Evolutionary conservation across 2,888 invertebrate species (phyloP).

Genomic region (Dynastes maya): DNA sequence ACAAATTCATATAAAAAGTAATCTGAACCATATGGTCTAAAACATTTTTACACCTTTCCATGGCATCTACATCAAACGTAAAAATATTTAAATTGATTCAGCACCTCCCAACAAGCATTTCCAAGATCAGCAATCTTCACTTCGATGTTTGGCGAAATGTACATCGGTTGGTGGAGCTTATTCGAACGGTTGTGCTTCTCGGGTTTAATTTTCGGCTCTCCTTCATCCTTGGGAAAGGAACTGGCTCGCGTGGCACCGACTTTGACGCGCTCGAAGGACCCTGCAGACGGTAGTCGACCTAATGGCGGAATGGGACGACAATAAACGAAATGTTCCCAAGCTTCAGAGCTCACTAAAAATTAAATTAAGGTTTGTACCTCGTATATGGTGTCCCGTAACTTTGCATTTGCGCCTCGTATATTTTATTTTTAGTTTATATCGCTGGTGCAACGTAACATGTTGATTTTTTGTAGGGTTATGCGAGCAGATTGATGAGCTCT

Average conservation of each 20-base stretch:
- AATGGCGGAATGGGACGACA: constrained; percentile 37
- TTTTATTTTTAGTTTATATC: background rate
- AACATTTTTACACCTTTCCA: background rate
- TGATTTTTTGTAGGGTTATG: too few species aligned
- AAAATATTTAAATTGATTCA: too few species aligned
- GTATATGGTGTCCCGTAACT: background rate
- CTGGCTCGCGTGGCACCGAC: constrained; percentile 49
- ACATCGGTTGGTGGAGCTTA: constrained; percentile 64
- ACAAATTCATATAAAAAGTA: too few species aligned
- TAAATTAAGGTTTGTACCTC: background rate
- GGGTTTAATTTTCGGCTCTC: constrained; percentile 26
- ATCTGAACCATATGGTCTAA: background rate
- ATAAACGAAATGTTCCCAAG: constrained; percentile 51
- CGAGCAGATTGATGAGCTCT: background rate
- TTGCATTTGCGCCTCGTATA: constrained; percentile 17
- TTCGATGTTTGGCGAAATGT: constrained; percentile 73
- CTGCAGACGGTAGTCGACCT: constrained; percentile 21
- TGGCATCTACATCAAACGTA: background rate
- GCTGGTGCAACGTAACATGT: too few species aligned
- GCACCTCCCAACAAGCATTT: constrained; percentile 86
- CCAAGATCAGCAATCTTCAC: constrained; percentile 90
- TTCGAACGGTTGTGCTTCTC: constrained; percentile 59
- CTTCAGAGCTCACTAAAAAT: constrained; percentile 50
- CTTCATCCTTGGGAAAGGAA: constrained; percentile 50
- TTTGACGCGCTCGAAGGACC: constrained; percentile 30